These are phyloP conservation scores for Furcifer pardalis DNA, from an alignment of 2,797 vertebrate genomes.

Conservation along the genomic window DNA sequence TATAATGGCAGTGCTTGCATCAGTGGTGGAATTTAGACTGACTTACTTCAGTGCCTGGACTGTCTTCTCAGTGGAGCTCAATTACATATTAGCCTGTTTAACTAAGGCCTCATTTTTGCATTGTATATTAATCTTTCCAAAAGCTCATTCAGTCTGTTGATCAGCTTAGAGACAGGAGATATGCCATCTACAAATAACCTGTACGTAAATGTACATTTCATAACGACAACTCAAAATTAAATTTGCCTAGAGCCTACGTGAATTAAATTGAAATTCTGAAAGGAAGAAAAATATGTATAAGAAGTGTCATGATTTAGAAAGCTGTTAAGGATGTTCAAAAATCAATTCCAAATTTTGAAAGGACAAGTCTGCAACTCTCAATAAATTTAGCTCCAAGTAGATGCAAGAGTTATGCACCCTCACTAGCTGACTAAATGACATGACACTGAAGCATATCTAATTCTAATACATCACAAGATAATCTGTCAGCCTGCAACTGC, in stretches of 20 bases:
- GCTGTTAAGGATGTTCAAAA: slow-evolving; percentile 68
- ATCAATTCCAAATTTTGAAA: slow-evolving; percentile 71
- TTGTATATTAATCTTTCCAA: slow-evolving; percentile 33
- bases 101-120: background rate
- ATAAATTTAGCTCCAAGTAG: slow-evolving; percentile 76
- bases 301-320: slow-evolving; percentile 74
- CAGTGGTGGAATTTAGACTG: too few relatives aligned
- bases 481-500: slow-evolving; percentile 80
- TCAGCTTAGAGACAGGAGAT: slow-evolving; percentile 75
- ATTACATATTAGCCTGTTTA: background rate
- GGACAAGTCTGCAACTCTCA: slow-evolving; percentile 62
- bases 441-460: slow-evolving; percentile 79
- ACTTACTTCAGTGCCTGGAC: too few relatives aligned
- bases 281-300: slow-evolving; percentile 6
- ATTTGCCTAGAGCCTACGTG: slow-evolving; percentile 21
- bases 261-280: slow-evolving; percentile 54
- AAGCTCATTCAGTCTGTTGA: slow-evolving; percentile 65
- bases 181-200: slow-evolving; percentile 65
- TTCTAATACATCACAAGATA: slow-evolving; percentile 82
- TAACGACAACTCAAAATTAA: slow-evolving; percentile 31
- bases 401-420: slow-evolving; percentile 74
- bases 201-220: slow-evolving; percentile 37
- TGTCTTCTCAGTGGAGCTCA: too few relatives aligned
- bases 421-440: slow-evolving; percentile 83
- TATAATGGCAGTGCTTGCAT: too few relatives aligned